Evolutionary conservation across 2,113 vertebrate genomes (phyloP).

Genomic region (Dromiciops gliroides): DNA sequence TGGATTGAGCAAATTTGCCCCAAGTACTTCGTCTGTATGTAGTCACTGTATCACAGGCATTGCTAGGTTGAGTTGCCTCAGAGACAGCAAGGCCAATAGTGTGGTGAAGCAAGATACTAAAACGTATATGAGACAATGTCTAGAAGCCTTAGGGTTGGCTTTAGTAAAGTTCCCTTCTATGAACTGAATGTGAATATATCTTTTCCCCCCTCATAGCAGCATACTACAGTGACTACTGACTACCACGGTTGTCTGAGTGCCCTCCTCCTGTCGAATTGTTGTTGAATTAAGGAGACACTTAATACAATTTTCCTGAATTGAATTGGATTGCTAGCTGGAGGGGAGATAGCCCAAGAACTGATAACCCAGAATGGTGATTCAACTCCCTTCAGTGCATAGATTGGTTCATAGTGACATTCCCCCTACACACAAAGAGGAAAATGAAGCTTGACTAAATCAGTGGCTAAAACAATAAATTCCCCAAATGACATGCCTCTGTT

Average conservation of each 20-base stretch:
- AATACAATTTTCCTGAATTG: neutral
- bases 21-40: neutral
- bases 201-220: neutral
- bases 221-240: neutral
- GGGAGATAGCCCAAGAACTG: conserved; percentile 19
- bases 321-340: neutral
- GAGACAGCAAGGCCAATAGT: neutral
- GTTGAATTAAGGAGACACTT: neutral
- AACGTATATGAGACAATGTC: neutral
- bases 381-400: neutral
- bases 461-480: conserved; percentile 45
- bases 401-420: neutral
- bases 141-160: neutral
- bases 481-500: conserved; percentile 37
- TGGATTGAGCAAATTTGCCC: neutral
- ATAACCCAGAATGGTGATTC: neutral
- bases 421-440: neutral
- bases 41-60: neutral
- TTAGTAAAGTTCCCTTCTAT: neutral
- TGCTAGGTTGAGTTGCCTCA: neutral
- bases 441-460: neutral
- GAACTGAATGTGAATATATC: neutral
- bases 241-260: neutral
- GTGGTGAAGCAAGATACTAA: neutral
- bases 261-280: neutral